Conservation (phyloP, 2,888 invertebrate species). For the Patella ulyssiponensis region DNA sequence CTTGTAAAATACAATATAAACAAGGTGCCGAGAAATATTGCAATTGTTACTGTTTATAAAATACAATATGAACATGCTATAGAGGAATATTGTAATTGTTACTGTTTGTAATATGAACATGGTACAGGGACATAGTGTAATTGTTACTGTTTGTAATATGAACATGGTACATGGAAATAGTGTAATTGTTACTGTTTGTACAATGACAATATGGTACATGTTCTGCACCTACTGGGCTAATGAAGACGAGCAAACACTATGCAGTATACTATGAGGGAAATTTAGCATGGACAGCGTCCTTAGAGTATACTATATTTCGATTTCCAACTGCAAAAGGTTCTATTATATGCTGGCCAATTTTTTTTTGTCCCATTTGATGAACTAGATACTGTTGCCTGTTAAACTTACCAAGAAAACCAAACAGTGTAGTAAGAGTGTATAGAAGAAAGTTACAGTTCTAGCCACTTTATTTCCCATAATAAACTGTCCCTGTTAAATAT, state of each 20-base stretch:
- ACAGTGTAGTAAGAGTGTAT: constrained; percentile 74
- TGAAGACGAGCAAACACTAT: too few species aligned
- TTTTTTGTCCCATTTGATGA: background rate
- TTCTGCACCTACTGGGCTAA: too few species aligned
- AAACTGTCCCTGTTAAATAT: constrained; percentile 71
- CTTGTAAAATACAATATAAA: constrained; percentile 72
- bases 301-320: too few species aligned
- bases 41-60: constrained; percentile 67
- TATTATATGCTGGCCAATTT: too few species aligned
- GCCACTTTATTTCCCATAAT: constrained; percentile 74
- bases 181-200: constrained; percentile 73
- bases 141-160: too few species aligned
- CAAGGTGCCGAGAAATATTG: background rate
- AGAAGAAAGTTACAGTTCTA: constrained; percentile 74
- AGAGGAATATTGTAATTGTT: background rate
- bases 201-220: too few species aligned
- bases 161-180: too few species aligned
- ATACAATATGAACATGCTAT: constrained; percentile 57
- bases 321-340: too few species aligned
- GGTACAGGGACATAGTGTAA: background rate
- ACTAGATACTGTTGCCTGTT: background rate
- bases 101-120: constrained; percentile 64
- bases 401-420: constrained; percentile 73
- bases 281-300: too few species aligned
- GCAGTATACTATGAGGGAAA: too few species aligned